Base-by-base conservation (phyloP, 2,797 vertebrate genomes). In the Sebastolobus altivelis region DNA sequence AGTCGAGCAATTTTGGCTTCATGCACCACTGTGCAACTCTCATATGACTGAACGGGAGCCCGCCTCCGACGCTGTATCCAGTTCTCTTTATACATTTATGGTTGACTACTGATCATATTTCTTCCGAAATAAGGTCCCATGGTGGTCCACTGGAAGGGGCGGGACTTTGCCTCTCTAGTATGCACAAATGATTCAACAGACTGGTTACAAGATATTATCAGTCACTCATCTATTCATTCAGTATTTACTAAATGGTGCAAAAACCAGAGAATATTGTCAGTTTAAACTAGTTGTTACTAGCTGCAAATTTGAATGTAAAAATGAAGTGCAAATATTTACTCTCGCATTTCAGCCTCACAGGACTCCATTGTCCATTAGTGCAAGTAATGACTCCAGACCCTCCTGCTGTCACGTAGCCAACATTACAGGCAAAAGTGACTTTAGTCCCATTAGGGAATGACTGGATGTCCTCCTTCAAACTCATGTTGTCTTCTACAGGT, bases 301-400 rank as follows among this genome's bases (percentile, higher is more conserved):
- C 0, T 3, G 3, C 3, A 11, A 63, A 62, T 25, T 0, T 35
- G 0, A 67, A 60, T 59, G 10, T 25, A 8, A 67, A 67, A 61
- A 77, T 4, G 8, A 77, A 46, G 4, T 4, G 2, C 1, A 25
- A 9, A 81, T 82, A 94, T 72, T 90, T 60, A 96, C 95, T 89
- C 10, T 71, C 0, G 80, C 95, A 96, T 5, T 0, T 4, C 62
- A 95, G 6, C 1, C 0, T 2, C 40, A 92, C 0, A 0, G 0
- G 0, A 54, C 35, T 92, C 95, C 95, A 96, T 0, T 0, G 3
- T 1, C 86, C 92, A 29, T 3, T 37, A 2, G 0, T 25, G 66
- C 95, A 96, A 2, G 62, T 85, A 14, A 79, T 22, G 1, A 0
- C 0, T 29, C 4, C 0, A 38, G 38, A 22, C 0, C 87, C 85